Base-by-base conservation (phyloP, 1,140 invertebrate genomes). In the Zaprionus vittiger region DNA sequence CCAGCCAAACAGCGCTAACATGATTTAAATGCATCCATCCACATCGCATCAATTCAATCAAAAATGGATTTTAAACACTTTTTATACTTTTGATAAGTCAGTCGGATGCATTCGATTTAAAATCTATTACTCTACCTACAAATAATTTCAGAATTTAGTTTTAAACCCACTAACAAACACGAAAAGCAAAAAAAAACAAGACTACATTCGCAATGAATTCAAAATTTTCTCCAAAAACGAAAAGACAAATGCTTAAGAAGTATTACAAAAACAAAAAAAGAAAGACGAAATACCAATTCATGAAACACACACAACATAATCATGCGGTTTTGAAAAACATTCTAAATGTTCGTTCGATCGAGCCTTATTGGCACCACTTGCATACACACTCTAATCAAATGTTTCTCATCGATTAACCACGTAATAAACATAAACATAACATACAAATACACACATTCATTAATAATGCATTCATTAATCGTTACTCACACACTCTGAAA, bases 31-130 rank as follows among this genome's bases (percentile, higher is more conserved):
- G n/a, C 57, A 38, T 70, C 41, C 41, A 47, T 47, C 41, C 41
- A 41, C 70, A 61, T 60, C 77, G 37, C 60, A 80, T 70, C 54
- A 56, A 65, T 77, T 86, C 69, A 79, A 74, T 59, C 55, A 84
- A 20, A 24, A 52, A 89, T 81, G 74, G 85, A 89, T 89, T 89
- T 89, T 90, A 89, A 89, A 87, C 85, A 87, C 75, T 89, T 89
- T 87, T 89, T 89, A 89, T 89, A 89, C 84, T 89, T 89, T 89
- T 89, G 81, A 89, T 89, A 89, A 89, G 79, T 90, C 85, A 90
- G 75, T 81, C 84, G 81, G 74, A 89, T 85, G 81, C 85, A 90
- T 89, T 89, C 84, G 84, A 90, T 90, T 87, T 89, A 84, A 90
- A 90, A 87, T 90, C 85, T 89, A 86, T 86, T 86, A 77, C 20